A percentile compares a stretch with the other conserved stretches of the same genome.
Evolutionary conservation across 2,888 invertebrate species (phyloP).

Genomic region (Rotaria socialis): DNA sequence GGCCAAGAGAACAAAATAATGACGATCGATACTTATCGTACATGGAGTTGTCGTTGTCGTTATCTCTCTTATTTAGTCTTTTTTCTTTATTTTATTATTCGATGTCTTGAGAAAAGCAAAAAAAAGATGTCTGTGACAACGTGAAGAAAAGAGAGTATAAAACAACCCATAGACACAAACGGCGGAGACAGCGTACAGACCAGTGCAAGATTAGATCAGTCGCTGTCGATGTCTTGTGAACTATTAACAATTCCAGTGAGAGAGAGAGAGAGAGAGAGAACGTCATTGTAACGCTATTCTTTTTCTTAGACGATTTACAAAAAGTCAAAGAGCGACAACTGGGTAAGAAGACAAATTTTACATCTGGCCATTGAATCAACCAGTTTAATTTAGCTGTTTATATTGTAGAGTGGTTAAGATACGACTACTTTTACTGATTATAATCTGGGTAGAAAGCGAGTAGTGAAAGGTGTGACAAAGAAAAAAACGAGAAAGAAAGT

Average conservation of each 20-base stretch:
- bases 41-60: not conserved
- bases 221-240: not conserved
- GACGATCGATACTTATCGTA: not conserved
- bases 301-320: not conserved
- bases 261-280: not conserved
- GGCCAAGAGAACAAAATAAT: not conserved
- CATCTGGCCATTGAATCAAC: not conserved
- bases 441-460: not conserved
- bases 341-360: not conserved
- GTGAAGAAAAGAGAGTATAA: not conserved
- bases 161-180: not conserved
- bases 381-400: not conserved
- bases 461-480: not conserved
- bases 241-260: not conserved
- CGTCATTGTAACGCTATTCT: not conserved
- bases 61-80: not conserved
- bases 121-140: constrained; percentile 3
- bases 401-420: not conserved
- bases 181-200: not conserved
- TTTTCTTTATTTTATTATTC: not conserved
- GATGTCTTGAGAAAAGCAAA: not conserved
- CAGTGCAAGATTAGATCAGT: not conserved
- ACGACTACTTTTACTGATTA: constrained; percentile 9
- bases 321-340: not conserved
- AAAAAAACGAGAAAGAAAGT: not conserved